phyloP scores from a whole-genome alignment of 1,140 invertebrate species.

The Drosophila ogumai region DNA sequence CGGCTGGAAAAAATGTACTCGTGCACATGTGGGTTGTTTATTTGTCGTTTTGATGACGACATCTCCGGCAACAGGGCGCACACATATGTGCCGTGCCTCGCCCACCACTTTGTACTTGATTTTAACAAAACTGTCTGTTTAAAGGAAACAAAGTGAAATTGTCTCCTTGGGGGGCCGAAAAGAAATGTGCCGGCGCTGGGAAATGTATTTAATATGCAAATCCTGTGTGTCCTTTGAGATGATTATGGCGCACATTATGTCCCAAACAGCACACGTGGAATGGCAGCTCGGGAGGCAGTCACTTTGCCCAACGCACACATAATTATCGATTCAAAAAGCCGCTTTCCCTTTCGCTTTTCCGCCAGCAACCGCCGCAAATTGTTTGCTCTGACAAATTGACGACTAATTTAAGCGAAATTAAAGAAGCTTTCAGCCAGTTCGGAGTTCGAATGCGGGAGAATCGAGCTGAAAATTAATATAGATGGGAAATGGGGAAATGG shows the following conservation, averaged over 20 bases:
- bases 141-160: slow-evolving; percentile 68
- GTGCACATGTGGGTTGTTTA: slow-evolving; percentile 29
- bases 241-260: slow-evolving; percentile 67
- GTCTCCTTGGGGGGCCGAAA: slow-evolving; percentile 57
- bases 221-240: slow-evolving; percentile 71
- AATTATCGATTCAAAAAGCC: slow-evolving; percentile 66
- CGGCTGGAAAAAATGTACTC: slow-evolving; percentile 7
- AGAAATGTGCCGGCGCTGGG: slow-evolving; percentile 8
- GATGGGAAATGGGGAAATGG: slow-evolving; percentile 44
- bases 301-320: slow-evolving; percentile 29
- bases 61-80: slow-evolving; percentile 22
- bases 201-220: slow-evolving; percentile 79
- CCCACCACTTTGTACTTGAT: slow-evolving; percentile 58
- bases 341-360: slow-evolving; percentile 8
- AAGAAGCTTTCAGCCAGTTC: slow-evolving; percentile 42
- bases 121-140: slow-evolving; percentile 61
- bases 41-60: slow-evolving; percentile 52
- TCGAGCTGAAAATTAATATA: slow-evolving; percentile 73
- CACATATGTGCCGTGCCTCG: slow-evolving; percentile 37
- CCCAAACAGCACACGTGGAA: slow-evolving; percentile 46
- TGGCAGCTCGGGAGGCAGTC: background rate
- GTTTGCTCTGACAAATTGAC: slow-evolving; percentile 52
- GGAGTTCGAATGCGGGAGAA: slow-evolving; percentile 19
- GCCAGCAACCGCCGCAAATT: slow-evolving; percentile 1
- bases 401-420: slow-evolving; percentile 62